A percentile compares a stretch with the other conserved stretches of the same genome.
Evolutionary conservation across 2,888 invertebrate species (phyloP).

Genomic region (Pseudococcus longispinus): DNA sequence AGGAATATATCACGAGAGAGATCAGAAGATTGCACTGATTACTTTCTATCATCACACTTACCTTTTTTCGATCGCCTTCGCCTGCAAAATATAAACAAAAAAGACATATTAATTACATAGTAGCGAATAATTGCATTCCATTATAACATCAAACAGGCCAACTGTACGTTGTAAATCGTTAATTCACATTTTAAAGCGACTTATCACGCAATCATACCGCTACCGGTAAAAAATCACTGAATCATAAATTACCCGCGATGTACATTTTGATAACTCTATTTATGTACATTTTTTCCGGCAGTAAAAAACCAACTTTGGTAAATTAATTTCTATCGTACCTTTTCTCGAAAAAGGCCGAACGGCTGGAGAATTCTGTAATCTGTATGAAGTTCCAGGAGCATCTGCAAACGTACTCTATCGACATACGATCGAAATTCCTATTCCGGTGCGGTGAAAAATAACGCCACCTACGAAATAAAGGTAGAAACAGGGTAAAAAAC

Average conservation of each 20-base stretch:
- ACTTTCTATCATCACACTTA: neutral
- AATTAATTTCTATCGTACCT: neutral
- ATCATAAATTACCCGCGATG: neutral
- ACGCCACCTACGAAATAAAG: neutral
- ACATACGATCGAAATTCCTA: neutral
- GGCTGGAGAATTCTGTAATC: neutral
- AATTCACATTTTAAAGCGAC: neutral
- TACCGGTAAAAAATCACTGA: neutral
- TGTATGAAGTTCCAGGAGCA: neutral
- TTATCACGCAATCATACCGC: neutral
- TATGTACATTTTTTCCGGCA: neutral
- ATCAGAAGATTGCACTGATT: neutral
- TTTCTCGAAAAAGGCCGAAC: neutral
- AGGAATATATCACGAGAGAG: neutral
- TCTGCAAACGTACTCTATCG: neutral
- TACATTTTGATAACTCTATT: neutral
- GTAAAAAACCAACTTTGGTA: neutral
- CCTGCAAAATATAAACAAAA: neutral
- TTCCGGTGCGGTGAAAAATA: neutral
- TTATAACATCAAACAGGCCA: neutral
- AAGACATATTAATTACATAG: neutral
- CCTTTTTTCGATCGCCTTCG: neutral
- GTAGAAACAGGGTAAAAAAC: neutral
- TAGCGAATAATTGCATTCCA: neutral
- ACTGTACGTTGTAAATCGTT: neutral